Conservation (phyloP, 1,140 invertebrate species). For the Myzus persicae region DNA sequence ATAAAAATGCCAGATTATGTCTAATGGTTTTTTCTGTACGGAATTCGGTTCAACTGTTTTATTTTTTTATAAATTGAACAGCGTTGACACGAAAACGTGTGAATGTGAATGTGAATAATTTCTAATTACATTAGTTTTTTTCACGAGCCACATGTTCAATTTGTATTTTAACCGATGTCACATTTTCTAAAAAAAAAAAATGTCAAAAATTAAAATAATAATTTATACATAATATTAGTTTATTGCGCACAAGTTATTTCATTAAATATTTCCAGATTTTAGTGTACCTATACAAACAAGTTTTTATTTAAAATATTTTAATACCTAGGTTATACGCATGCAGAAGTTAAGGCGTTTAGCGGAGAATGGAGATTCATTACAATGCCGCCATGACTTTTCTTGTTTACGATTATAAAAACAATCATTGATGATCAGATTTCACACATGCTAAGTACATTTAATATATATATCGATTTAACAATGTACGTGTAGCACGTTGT, state of each 20-base stretch:
- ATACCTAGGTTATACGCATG: not conserved
- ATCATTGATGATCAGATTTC: not conserved
- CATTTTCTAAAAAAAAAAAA: not conserved
- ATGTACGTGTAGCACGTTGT: not conserved
- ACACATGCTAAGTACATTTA: too few relatives aligned
- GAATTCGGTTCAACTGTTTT: not conserved
- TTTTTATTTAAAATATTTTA: constrained; percentile 15
- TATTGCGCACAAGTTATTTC: not conserved
- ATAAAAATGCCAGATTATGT: not conserved
- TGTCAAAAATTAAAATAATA: not conserved
- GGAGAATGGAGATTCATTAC: not conserved
- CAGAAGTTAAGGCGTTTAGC: not conserved
- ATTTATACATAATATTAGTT: too few relatives aligned
- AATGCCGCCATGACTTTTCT: not conserved
- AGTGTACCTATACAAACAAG: not conserved
- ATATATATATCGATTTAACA: not conserved
- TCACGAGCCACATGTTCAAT: not conserved
- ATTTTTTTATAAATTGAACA: not conserved
- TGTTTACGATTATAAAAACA: not conserved
- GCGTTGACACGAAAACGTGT: not conserved
- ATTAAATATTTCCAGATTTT: not conserved
- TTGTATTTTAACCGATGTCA: not conserved
- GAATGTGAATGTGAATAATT: constrained; percentile 11
- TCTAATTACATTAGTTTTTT: not conserved
- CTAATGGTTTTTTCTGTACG: not conserved